Evolutionary conservation across 2,888 invertebrate species (phyloP).

Genomic region (Andrena flavipes): DNA sequence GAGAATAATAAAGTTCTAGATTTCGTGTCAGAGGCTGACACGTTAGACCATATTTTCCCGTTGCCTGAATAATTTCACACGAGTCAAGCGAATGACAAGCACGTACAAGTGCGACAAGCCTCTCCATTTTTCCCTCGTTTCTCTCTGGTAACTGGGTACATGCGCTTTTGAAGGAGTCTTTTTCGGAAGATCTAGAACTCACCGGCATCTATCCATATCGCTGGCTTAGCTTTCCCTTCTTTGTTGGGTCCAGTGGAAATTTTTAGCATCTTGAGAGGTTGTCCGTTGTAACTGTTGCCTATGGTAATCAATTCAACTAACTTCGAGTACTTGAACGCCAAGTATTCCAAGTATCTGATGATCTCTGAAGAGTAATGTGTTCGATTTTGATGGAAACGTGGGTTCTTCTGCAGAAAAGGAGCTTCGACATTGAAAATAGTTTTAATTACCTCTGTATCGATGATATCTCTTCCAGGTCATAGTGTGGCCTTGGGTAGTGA

Average conservation of each 20-base stretch:
- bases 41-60: background rate
- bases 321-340: slow-evolving; percentile 88
- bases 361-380: slow-evolving; percentile 86
- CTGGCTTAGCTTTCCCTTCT: slow-evolving; percentile 87
- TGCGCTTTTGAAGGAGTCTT: background rate
- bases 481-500: slow-evolving; percentile 87
- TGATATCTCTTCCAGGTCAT: slow-evolving; percentile 91
- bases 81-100: slow-evolving; percentile 4
- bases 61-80: background rate
- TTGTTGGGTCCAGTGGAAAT: slow-evolving; percentile 85
- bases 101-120: background rate
- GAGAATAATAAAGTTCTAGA: slow-evolving; percentile 33
- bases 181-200: slow-evolving; percentile 42
- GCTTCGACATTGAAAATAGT: background rate
- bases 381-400: background rate
- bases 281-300: slow-evolving; percentile 90
- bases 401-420: background rate
- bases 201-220: slow-evolving; percentile 94
- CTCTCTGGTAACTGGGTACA: background rate
- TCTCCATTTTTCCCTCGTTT: background rate
- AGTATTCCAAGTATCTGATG: slow-evolving; percentile 88
- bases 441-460: slow-evolving; percentile 86
- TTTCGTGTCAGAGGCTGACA: slow-evolving; percentile 11
- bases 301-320: slow-evolving; percentile 89
- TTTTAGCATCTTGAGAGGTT: slow-evolving; percentile 90